Evolutionary conservation across 2,113 vertebrate genomes (phyloP).

Genomic region (Paradisaea rubra): DNA sequence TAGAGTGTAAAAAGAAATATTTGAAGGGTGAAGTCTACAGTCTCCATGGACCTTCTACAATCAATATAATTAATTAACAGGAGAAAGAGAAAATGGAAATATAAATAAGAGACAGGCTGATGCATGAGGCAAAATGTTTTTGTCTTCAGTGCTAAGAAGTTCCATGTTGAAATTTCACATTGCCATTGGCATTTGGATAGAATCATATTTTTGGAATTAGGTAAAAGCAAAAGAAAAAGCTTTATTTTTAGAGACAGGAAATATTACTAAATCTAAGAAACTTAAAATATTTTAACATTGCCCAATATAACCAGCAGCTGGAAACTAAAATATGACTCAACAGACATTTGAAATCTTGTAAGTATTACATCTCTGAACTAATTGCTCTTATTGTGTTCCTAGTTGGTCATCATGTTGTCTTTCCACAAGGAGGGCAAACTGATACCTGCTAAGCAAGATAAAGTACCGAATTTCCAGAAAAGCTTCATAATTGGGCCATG

Average conservation of each 20-base stretch:
- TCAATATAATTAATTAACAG: not conserved
- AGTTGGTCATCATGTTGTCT: not conserved
- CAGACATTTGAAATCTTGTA: not conserved
- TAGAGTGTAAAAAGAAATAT: not conserved
- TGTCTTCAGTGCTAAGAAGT: not conserved
- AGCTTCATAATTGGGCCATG: not conserved
- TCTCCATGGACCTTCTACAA: not conserved
- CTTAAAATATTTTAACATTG: conserved; percentile 28
- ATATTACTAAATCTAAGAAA: conserved; percentile 30
- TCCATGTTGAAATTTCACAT: not conserved
- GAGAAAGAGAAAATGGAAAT: not conserved
- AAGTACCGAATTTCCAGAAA: not conserved
- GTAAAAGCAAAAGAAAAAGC: not conserved
- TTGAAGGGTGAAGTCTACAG: not conserved
- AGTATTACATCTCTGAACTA: not conserved
- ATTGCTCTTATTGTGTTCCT: not conserved
- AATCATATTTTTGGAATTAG: conserved; percentile 14
- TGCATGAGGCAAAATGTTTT: not conserved
- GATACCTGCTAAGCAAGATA: not conserved
- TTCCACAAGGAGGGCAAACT: not conserved
- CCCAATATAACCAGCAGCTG: conserved; percentile 31
- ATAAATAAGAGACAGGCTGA: not conserved
- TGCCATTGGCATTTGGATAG: conserved; percentile 2
- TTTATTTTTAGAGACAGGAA: conserved; percentile 51
- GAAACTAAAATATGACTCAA: conserved; percentile 38